Base-by-base conservation (phyloP, 2,113 vertebrate species). In the Aix galericulata region DNA sequence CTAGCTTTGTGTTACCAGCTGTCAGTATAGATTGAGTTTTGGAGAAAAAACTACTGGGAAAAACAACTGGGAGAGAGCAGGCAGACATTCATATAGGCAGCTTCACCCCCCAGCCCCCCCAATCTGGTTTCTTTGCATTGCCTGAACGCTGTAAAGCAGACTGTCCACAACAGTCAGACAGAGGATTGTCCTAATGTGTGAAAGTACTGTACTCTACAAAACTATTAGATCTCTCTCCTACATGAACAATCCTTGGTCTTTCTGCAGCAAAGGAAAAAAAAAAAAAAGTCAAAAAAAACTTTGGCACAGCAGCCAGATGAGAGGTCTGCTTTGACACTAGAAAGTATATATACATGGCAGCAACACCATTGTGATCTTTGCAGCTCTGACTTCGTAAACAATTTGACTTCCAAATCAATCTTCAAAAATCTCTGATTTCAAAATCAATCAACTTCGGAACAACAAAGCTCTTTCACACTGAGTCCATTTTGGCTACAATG, bases 231-330 rank as follows among this genome's bases (percentile, higher is more conserved):
- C 56, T 4, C 1, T 46, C 76, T 94, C 88, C 52, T 62, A 67
- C 15, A 38, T 11, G 34, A 78, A 60, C 69, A 75, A 56, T 27
- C 60, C 42, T 69, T 78, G 14, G 52, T 46, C 34, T 52, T 89
- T 48, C 8, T 8, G 13, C 56, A 86, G 42, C 17, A 90, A 75
- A 78, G 32, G 25, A 22, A 72, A 82, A 71, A 50, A 22, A 82
- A 93, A 83, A 82, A 69, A 46, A 22, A 82, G 40, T 40, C 40
- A 93, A 84, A 50, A 50, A 50, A 90, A 75, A 78, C 48, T 91
- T 64, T 63, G 32, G 32, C 66, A 48, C 9, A 31, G 18, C 52
- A 89, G 78, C 42, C 66, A 88, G 78, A 85, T 56, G 59, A 1
- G 7, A 44, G 32, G 5, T 79, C 38, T 62, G 67, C 75, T 95